Conservation (phyloP, 2,888 invertebrate species). For the Thymelicus acteon region DNA sequence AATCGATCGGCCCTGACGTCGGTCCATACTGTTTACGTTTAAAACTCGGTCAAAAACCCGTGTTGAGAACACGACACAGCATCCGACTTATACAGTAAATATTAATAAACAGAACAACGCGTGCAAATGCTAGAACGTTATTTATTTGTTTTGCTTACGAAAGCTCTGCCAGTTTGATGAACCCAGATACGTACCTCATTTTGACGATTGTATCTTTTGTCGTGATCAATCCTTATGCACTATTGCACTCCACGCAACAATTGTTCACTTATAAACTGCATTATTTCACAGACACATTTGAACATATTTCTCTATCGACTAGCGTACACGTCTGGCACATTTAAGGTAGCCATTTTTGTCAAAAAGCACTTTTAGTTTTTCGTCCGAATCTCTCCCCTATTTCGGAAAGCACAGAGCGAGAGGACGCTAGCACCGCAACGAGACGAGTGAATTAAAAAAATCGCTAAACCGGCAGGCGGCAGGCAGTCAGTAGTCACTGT, state of each 20-base stretch:
- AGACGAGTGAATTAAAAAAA: constrained; percentile 53
- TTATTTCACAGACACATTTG: constrained; percentile 73
- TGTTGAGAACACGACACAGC: constrained; percentile 57
- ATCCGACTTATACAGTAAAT: constrained; percentile 55
- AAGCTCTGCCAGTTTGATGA: constrained; percentile 72
- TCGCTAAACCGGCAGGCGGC: constrained; percentile 44
- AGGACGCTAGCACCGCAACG: constrained; percentile 73
- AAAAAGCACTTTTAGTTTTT: constrained; percentile 70
- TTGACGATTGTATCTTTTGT: constrained; percentile 78
- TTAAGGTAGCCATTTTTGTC: constrained; percentile 80
- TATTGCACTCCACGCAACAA: constrained; percentile 80
- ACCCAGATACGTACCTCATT: constrained; percentile 79
- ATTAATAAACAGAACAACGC: constrained; percentile 72
- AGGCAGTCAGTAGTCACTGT: constrained; percentile 39
- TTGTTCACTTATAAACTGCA: constrained; percentile 81
- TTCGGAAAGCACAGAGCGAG: constrained; percentile 70
- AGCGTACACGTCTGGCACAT: constrained; percentile 64
- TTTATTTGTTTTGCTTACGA: constrained; percentile 81
- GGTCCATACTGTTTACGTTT: constrained; percentile 72
- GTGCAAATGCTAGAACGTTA: constrained; percentile 66
- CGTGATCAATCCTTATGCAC: constrained; percentile 79
- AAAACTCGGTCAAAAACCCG: constrained; percentile 57
- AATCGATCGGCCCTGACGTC: constrained; percentile 71
- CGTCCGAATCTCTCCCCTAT: constrained; percentile 73
- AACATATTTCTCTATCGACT: constrained; percentile 71